Percentiles rank a stretch among this genome's conserved stretches.
phyloP scores from a whole-genome alignment of 2,797 vertebrate genomes.

The Anguilla marmorata region DNA sequence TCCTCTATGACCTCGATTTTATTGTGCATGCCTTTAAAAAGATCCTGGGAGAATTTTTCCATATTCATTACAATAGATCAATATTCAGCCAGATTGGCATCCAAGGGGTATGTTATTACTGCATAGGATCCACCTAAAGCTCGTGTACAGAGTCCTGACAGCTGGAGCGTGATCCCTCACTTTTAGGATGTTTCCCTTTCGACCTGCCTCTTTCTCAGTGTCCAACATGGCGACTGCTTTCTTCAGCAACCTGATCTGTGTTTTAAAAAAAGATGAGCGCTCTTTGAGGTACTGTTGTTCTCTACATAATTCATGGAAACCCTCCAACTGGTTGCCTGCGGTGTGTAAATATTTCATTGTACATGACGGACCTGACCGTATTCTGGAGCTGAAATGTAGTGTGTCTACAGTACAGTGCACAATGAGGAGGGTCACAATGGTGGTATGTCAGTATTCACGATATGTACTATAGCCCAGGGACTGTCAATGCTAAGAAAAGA shows the following conservation, averaged over 20 bases:
- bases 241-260: constrained; percentile 70
- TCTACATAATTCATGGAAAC: constrained; percentile 22
- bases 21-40: constrained; percentile 69
- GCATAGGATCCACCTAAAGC: constrained; percentile 58
- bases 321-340: neutral
- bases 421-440: constrained; percentile 30
- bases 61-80: neutral
- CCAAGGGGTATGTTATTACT: neutral
- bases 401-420: neutral
- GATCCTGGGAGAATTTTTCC: constrained; percentile 52
- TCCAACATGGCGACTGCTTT: constrained; percentile 60
- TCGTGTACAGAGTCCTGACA: constrained; percentile 64
- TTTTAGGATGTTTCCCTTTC: constrained; percentile 57
- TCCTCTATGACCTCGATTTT: constrained; percentile 74
- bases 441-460: neutral
- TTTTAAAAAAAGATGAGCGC: neutral
- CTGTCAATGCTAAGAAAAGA: constrained; percentile 23
- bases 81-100: neutral
- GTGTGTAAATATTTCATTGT: neutral
- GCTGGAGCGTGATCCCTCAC: constrained; percentile 60
- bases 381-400: neutral
- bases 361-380: neutral
- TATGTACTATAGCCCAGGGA: neutral
- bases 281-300: neutral
- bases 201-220: constrained; percentile 61